These are phyloP conservation scores for Catocala fraxini DNA, from an alignment of 2,888 invertebrate genomes.

Conservation along the genomic window DNA sequence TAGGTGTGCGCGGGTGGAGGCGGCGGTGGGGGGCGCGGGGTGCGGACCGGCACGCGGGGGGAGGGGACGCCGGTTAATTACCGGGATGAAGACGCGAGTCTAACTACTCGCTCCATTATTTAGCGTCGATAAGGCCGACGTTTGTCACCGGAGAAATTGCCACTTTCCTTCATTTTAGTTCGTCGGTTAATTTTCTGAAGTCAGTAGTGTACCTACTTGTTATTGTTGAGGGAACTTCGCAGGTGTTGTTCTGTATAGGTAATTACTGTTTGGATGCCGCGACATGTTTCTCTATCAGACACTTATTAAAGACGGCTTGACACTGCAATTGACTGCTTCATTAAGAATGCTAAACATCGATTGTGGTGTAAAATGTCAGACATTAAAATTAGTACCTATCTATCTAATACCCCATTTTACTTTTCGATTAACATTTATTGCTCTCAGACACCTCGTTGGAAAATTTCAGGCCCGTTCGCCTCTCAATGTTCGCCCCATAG, in stretches of 20 bases:
- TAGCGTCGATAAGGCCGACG: slow-evolving; percentile 82
- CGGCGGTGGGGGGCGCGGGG: slow-evolving; percentile 25
- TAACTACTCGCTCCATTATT: slow-evolving; percentile 85
- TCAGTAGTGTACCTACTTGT: slow-evolving; percentile 41
- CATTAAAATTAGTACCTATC: no score
- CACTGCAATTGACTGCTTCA: slow-evolving; percentile 8
- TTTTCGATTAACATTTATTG: no score
- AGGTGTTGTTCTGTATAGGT: slow-evolving; percentile 35
- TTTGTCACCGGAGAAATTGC: slow-evolving; percentile 83
- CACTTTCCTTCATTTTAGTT: slow-evolving; percentile 83
- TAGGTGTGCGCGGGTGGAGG: slow-evolving; percentile 67
- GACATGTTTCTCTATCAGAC: slow-evolving; percentile 10
- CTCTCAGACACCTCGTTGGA: no score
- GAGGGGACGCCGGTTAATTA: slow-evolving; percentile 76
- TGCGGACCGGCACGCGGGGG: slow-evolving; percentile 39
- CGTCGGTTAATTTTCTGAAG: slow-evolving; percentile 71
- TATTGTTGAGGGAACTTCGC: slow-evolving; percentile 54
- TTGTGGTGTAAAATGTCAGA: no score
- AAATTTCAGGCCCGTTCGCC: no score
- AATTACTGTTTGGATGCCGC: slow-evolving; percentile 23
- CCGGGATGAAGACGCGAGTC: slow-evolving; percentile 85
- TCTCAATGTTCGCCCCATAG: no score
- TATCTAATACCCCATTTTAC: no score
- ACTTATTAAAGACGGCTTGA: slow-evolving; percentile 28
- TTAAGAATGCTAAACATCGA: not conserved